Conservation (phyloP, 2,888 invertebrate genomes). For the Cenopis cana region DNA sequence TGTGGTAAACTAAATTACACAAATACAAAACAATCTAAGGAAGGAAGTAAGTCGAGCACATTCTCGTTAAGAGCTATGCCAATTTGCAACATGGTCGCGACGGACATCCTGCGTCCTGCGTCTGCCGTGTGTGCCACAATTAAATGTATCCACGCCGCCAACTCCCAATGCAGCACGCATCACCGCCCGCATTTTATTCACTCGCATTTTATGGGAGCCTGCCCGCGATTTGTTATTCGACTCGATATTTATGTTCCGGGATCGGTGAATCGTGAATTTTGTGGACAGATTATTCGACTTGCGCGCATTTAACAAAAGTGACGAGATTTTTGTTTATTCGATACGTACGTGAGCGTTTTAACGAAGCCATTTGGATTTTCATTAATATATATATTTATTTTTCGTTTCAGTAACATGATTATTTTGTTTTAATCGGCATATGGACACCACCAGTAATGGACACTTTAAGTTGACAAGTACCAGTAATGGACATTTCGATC, state of each 20-base stretch:
- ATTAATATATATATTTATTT: not conserved
- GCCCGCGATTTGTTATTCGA: conserved; percentile 63
- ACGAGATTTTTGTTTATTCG: conserved; percentile 48
- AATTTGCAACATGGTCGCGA: conserved; percentile 30
- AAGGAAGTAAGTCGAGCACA: conserved; percentile 23
- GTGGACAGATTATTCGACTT: conserved; percentile 29
- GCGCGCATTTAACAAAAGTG: conserved; percentile 57
- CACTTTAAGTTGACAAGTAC: no score
- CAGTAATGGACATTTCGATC: no score
- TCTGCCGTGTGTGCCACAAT: conserved; percentile 63
- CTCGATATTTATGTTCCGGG: conserved; percentile 65
- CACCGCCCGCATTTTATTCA: conserved; percentile 55
- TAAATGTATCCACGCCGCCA: conserved; percentile 78
- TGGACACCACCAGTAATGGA: no score
- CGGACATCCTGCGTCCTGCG: conserved; percentile 46
- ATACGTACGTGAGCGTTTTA: conserved; percentile 24
- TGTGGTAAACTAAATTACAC: conserved; percentile 3
- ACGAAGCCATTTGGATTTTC: not conserved
- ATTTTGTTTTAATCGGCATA: no score
- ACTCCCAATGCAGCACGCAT: conserved; percentile 69
- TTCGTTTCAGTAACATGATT: not conserved
- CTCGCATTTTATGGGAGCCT: conserved; percentile 59
- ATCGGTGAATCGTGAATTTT: conserved; percentile 47
- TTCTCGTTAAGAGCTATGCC: conserved; percentile 29
- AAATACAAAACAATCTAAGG: conserved; percentile 18